Conservation (phyloP, 2,797 vertebrate species). For the Esox lucius region DNA sequence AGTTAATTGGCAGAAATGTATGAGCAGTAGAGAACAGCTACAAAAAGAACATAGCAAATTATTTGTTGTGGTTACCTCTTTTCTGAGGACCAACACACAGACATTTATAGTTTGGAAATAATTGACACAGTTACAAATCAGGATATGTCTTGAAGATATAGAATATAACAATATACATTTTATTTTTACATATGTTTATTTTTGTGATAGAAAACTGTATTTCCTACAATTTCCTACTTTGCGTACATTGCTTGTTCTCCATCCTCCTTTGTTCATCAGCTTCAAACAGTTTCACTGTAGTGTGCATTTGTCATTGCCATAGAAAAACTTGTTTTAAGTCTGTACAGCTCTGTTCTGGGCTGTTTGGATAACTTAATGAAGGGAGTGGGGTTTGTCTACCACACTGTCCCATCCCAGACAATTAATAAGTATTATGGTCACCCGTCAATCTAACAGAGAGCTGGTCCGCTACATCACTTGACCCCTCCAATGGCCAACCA, state of each 20-base stretch:
- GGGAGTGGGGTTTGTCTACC: slow-evolving; percentile 38
- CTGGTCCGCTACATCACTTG: slow-evolving; percentile 21
- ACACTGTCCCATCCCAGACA: slow-evolving; percentile 40
- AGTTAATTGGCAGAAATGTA: background rate
- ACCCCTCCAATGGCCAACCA: slow-evolving; percentile 45
- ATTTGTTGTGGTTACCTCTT: background rate
- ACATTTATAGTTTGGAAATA: background rate
- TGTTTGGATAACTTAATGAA: slow-evolving; percentile 45
- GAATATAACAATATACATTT: too few relatives aligned
- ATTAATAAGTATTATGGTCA: slow-evolving; percentile 44
- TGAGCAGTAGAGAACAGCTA: background rate
- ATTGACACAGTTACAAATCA: too few relatives aligned
- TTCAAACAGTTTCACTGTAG: background rate
- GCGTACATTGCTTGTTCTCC: too few relatives aligned
- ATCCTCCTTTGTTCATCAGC: background rate
- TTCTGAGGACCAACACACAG: background rate
- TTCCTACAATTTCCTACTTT: too few relatives aligned
- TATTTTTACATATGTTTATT: too few relatives aligned
- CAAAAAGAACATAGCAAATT: background rate
- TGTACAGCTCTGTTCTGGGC: slow-evolving; percentile 17
- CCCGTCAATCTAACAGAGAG: slow-evolving; percentile 24
- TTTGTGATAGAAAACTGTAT: too few relatives aligned
- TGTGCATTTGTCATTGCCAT: background rate
- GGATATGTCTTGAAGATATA: too few relatives aligned
- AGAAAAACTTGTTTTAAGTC: background rate